Base-by-base conservation (phyloP, 1,140 invertebrate genomes). In the Sarcophaga bullata region DNA sequence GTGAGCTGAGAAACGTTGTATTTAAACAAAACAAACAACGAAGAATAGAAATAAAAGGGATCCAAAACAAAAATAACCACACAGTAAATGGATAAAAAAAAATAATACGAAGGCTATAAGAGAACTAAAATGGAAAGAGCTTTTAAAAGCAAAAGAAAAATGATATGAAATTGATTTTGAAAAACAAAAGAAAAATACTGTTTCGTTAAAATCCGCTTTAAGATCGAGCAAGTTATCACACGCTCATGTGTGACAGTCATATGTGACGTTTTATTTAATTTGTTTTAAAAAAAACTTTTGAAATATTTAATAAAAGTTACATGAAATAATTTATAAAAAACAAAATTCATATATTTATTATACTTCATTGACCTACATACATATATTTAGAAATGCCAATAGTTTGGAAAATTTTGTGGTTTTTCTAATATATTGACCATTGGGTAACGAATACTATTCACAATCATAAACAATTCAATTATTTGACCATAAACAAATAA, bases 401-500 rank as follows among this genome's bases (percentile, higher is more conserved):
- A 62, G 62, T 68, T 68, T 68, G 10, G 8, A 68, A 17, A 68
- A 13, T 68, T 8, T 68, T 68, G 62, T 19, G 62, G 62, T 68
- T 68, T 68, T 9, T 68, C 17, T 37, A 37, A 37, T 37, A 4
- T 37, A 37, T 37, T 68, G 62, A 68, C 9, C 19, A 68, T 68
- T 52, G 62, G 62, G 6, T 10, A 68, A 17, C n/a, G 17, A 68
- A 68, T 19, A 68, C 19, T 68, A 25, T 68, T 68, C 17, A 19
- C 17, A 68, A 68, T 68, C 48, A 78, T 78, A 78, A 78, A 78
- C 75, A 78, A 50, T 78, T 78, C 75, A 78, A 78, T 78, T 78
- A 78, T 78, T 78, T 78, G 50, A 78, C 75, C 75, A 78, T 78
- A 78, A 78, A 78, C 75, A 78, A 78, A 78, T 78, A 78, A 78